These are phyloP conservation scores for Arbacia lixula DNA, from an alignment of 53 echinoderm and acorn worm species.

Conservation along the genomic window DNA sequence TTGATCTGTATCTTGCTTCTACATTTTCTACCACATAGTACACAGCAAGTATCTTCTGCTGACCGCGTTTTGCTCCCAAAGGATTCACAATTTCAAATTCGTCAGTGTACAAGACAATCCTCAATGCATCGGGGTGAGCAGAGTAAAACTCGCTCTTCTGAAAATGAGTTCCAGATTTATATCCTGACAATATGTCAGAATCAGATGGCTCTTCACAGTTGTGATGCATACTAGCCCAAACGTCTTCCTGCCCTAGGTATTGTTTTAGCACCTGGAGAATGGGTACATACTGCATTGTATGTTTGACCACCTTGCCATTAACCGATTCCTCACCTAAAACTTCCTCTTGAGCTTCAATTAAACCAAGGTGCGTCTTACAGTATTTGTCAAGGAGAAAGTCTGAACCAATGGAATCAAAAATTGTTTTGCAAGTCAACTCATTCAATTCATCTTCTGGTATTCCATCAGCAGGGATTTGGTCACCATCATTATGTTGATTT, in stretches of 20 bases:
- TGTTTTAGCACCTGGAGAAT: constrained; percentile 59
- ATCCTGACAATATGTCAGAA: constrained; percentile 40
- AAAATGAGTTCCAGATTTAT: constrained; percentile 53
- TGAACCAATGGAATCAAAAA: constrained; percentile 26
- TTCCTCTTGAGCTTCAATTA: constrained; percentile 53
- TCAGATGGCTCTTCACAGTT: background rate
- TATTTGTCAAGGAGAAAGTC: constrained; percentile 51
- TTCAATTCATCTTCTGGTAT: too few relatives aligned
- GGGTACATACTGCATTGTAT: constrained; percentile 60
- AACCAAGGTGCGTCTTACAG: constrained; percentile 43
- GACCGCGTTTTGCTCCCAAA: constrained; percentile 6
- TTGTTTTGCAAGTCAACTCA: constrained; percentile 13
- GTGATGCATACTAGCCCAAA: constrained; percentile 64
- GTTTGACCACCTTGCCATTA: constrained; percentile 52
- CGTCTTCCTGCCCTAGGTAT: constrained; percentile 53
- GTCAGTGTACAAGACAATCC: constrained; percentile 48
- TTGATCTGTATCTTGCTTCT: constrained; percentile 2
- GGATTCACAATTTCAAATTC: constrained; percentile 55
- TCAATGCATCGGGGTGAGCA: constrained; percentile 44
- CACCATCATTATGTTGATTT: background rate
- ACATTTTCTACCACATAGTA: constrained; percentile 40
- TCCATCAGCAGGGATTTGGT: background rate
- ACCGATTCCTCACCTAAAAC: constrained; percentile 49
- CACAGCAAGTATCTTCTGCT: constrained; percentile 33
- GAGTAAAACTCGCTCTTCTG: constrained; percentile 46